Conservation (phyloP, 2,888 invertebrate genomes). For the Troglohyphantes excavatus region DNA sequence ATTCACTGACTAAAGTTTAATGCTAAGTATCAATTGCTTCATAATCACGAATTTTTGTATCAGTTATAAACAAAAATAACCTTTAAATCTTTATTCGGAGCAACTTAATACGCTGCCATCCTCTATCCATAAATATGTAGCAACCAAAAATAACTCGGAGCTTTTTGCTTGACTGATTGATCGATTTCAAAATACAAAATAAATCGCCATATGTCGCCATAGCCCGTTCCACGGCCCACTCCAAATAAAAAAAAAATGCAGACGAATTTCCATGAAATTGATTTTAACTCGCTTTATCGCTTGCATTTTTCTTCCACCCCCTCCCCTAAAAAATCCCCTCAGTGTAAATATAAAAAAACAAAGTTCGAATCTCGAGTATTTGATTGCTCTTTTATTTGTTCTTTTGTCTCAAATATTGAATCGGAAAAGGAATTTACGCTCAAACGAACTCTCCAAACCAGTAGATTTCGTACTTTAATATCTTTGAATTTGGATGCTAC, state of each 20-base stretch:
- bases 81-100: too few species aligned
- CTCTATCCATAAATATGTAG: slow-evolving; percentile 16
- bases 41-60: too few species aligned
- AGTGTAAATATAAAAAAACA: neutral
- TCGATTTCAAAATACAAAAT: slow-evolving; percentile 15
- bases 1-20: too few species aligned
- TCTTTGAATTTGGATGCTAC: neutral
- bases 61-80: too few species aligned
- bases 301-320: too few species aligned
- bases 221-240: too few species aligned
- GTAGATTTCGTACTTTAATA: too few species aligned
- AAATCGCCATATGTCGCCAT: slow-evolving; percentile 39
- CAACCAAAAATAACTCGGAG: neutral
- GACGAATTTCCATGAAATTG: slow-evolving; percentile 71
- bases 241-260: too few species aligned
- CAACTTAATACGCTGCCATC: neutral
- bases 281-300: slow-evolving; percentile 44
- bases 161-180: slow-evolving; percentile 6
- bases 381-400: slow-evolving; percentile 41
- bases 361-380: neutral
- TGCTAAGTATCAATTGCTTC: too few species aligned
- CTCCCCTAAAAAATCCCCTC: neutral
- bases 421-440: slow-evolving; percentile 32
- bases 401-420: slow-evolving; percentile 46
- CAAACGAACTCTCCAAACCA: neutral